Base-by-base conservation (phyloP, 2,888 invertebrate species). In the Leptinotarsa peninsularis region DNA sequence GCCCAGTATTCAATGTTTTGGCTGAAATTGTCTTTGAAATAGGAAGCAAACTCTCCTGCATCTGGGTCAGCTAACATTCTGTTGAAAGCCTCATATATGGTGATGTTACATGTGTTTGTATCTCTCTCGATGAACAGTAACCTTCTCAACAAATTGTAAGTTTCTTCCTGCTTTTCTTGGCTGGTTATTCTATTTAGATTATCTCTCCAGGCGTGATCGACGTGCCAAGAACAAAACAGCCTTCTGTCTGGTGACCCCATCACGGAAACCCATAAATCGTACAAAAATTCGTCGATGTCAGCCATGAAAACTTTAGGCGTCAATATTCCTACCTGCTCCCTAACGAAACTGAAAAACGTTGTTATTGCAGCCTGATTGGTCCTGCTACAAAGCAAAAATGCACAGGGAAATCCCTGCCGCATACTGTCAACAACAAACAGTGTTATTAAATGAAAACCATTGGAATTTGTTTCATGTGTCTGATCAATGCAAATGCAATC, bases 321-420 rank as follows among this genome's bases (percentile, higher is more conserved):
- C 63, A 43, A 63, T n/a, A 21, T 7, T n/a, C 63, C 63, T 17
- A n/a, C 43, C 10, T 63, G 63, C 7, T 63, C 63, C 3, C 33
- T 63, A 15, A 63, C 4, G 43, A 63, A 63, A 18, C 7, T 43
- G 0, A 63, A 63, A 33, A 72, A 72, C 23, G 56, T 66, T 7
- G n/a, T 66, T 18, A 72, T 18, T 33, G 66, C 72, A 66, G 23
- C 66, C 54, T 52, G 63, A 58, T 67, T 50, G 14, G 49, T 18
- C 54, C 67, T 54, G 17, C 58, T 63, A 27, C 54, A 18, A 52
- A 60, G 17, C 15, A 58, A 21, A 49, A 69, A 73, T 17, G 33
- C 56, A 18, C 69, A 78, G 13, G 82, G 81, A 74, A 81, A 82
- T 27, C 82, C 82, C 71, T 83, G 73, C 18, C 76, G 58, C 23